These are phyloP conservation scores for Paedocypris sp. DNA, from an alignment of 2,113 vertebrate species.

Conservation along the genomic window DNA sequence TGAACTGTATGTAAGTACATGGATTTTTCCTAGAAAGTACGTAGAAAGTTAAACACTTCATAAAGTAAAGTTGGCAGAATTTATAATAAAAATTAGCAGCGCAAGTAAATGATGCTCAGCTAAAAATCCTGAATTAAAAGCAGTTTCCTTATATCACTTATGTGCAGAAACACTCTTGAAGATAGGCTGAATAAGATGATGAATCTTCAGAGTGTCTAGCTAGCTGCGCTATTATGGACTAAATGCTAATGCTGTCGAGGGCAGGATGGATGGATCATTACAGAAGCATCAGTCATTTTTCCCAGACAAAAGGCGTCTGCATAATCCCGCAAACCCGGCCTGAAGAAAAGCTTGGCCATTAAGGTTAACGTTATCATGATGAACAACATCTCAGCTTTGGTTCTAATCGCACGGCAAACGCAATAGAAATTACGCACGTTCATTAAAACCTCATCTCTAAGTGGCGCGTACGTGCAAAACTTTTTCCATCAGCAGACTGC, in stretches of 20 bases:
- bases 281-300: conserved; percentile 19
- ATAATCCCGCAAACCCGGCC: conserved; percentile 5
- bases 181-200: neutral
- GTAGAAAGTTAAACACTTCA: too few relatives aligned
- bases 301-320: conserved; percentile 1
- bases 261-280: conserved; percentile 21
- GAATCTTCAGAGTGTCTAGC: conserved; percentile 12
- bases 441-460: neutral
- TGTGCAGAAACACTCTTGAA: neutral
- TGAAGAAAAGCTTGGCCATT: conserved; percentile 2
- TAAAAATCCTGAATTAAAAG: too few relatives aligned
- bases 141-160: too few relatives aligned
- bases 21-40: too few relatives aligned
- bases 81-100: too few relatives aligned
- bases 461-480: neutral
- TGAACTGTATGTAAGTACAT: too few relatives aligned
- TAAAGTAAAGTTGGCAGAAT: too few relatives aligned
- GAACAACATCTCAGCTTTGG: neutral
- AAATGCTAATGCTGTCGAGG: conserved; percentile 17
- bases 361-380: conserved; percentile 8
- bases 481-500: too few relatives aligned
- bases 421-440: neutral
- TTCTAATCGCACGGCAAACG: neutral
- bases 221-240: conserved; percentile 15
- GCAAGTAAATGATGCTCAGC: too few relatives aligned